phyloP scores from a whole-genome alignment of 1,140 invertebrate species.

The Papilio polyxenes region DNA sequence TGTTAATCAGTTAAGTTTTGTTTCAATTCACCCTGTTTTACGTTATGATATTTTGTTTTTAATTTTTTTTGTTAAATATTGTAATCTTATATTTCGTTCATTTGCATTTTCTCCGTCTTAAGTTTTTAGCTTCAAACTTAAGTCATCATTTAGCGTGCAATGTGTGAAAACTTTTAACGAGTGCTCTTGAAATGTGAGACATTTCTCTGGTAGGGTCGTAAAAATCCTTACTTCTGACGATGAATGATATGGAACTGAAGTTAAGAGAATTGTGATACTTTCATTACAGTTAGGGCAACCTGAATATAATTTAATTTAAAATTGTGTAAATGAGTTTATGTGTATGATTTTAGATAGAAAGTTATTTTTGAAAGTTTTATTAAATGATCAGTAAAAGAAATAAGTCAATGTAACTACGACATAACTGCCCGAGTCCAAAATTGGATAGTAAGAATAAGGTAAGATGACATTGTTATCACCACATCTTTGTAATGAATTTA shows the following conservation, averaged over 20 bases:
- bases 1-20: no score
- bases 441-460: neutral
- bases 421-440: neutral
- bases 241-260: constrained; percentile 6
- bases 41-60: neutral
- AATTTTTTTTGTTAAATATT: neutral
- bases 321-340: neutral
- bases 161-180: constrained; percentile 22
- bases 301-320: neutral
- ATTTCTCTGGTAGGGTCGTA: neutral
- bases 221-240: neutral
- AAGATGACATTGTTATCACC: neutral
- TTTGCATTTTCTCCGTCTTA: neutral
- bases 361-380: no score
- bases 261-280: constrained; percentile 18
- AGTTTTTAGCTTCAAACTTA: neutral
- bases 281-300: neutral
- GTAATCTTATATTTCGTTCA: neutral
- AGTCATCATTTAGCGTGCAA: constrained; percentile 22
- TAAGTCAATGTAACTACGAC: neutral
- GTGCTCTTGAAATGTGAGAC: neutral
- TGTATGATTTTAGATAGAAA: no score
- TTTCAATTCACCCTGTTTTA: neutral
- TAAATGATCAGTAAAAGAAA: neutral
- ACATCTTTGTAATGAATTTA: neutral